Base-by-base conservation (phyloP, 2,888 invertebrate species). In the Mythimna loreyi region DNA sequence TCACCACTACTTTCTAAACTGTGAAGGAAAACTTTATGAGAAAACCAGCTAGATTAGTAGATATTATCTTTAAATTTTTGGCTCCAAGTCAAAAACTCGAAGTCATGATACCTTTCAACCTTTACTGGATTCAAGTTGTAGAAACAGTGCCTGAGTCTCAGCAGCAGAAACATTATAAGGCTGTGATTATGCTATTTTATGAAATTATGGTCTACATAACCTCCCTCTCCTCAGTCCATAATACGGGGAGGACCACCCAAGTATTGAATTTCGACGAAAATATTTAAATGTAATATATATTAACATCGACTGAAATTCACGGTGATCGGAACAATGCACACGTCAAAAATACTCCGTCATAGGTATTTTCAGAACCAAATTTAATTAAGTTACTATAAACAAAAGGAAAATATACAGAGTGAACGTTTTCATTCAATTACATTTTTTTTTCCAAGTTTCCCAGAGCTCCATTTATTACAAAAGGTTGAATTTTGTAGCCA, bases 201-300 rank as follows among this genome's bases (percentile, higher is more conserved):
- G 16, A 40, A 19, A 16, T 16, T 40, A 40, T 6, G 40, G 5
- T 16, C 6, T 40, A 16, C 40, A 40, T 40, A 40, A 16, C 19
- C 40, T 16, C 30, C 28, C 28, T 16, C 28, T 49, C 36, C 23
- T 40, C 40, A 40, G 6, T 13, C 16, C 16, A 40, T 16, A 40
- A 13, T 19, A 40, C 40, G 40, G 40, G 40, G 16, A 40, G 40
- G 19, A 53, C 55, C 58, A 23, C 30, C 58, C 64, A 66, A 72
- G 70, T 75, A 80, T 69, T 72, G 63, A 62, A 71, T 84, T 73
- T 61, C 57, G 3, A 53, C 60, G 25, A 72, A 85, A 85, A 77
- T 64, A 75, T 73, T 72, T 60, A 52, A 56, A 72, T 72, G 28
- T 78, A 36, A 36, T 63, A 62, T 56, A 36, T 63, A 62, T 56